phyloP scores from a whole-genome alignment of 2,113 vertebrate genomes.

The Semnopithecus entellus region DNA sequence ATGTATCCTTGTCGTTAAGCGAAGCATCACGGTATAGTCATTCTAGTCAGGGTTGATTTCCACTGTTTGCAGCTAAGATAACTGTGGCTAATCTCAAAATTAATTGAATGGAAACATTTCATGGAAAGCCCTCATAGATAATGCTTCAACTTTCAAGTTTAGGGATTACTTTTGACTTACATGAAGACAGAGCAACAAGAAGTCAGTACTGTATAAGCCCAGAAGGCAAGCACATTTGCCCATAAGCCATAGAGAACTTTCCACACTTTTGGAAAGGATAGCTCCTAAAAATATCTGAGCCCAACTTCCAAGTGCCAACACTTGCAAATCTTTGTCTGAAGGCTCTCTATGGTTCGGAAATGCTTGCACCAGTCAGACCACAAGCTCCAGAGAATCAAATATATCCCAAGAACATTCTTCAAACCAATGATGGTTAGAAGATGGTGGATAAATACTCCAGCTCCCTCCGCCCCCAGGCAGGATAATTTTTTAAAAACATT shows the following conservation, averaged over 20 bases:
- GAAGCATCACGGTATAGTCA: background rate
- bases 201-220: background rate
- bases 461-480: background rate
- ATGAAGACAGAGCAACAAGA: background rate
- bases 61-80: background rate
- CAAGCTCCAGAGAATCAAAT: background rate
- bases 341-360: background rate
- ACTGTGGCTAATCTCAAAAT: background rate
- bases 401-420: background rate
- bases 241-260: background rate
- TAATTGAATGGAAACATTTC: background rate
- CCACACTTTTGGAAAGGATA: background rate
- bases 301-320: background rate
- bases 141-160: background rate
- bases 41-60: background rate
- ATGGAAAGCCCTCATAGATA: background rate
- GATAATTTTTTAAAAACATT: background rate
- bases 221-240: background rate
- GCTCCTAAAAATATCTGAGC: background rate
- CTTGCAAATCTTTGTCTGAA: background rate
- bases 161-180: background rate
- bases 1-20: background rate
- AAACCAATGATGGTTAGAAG: background rate
- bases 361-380: background rate
- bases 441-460: background rate